These are phyloP conservation scores for Carlito syrichta DNA, from an alignment of 2,113 vertebrate genomes.

Conservation along the genomic window DNA sequence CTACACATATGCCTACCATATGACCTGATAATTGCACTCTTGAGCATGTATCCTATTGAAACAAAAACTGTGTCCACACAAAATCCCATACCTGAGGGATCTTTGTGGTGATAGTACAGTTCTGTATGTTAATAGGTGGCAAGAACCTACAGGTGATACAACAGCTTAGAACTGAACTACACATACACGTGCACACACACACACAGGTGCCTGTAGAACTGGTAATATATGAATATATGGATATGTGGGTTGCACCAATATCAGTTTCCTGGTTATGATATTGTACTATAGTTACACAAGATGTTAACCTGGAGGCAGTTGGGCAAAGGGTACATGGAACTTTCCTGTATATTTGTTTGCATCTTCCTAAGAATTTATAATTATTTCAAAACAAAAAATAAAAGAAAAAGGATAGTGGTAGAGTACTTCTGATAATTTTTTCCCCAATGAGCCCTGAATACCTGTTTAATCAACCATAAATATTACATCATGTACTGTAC, in stretches of 20 bases:
- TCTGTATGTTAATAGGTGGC: neutral
- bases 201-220: neutral
- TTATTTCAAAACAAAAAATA: neutral
- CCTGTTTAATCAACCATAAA: neutral
- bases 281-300: neutral
- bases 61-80: neutral
- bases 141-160: neutral
- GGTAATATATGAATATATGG: neutral
- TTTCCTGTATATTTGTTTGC: neutral
- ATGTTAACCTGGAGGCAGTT: neutral
- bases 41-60: neutral
- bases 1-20: neutral
- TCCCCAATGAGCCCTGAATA: neutral
- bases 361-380: neutral
- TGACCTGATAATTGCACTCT: neutral
- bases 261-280: neutral
- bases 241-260: neutral
- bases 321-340: neutral
- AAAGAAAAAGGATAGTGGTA: neutral
- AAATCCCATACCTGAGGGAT: neutral
- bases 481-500: neutral
- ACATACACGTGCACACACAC: neutral
- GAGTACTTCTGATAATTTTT: neutral
- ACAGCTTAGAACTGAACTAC: neutral
- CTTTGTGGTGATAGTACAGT: neutral